Conservation (phyloP, 2,113 vertebrate genomes). For the Microcebus murinus region DNA sequence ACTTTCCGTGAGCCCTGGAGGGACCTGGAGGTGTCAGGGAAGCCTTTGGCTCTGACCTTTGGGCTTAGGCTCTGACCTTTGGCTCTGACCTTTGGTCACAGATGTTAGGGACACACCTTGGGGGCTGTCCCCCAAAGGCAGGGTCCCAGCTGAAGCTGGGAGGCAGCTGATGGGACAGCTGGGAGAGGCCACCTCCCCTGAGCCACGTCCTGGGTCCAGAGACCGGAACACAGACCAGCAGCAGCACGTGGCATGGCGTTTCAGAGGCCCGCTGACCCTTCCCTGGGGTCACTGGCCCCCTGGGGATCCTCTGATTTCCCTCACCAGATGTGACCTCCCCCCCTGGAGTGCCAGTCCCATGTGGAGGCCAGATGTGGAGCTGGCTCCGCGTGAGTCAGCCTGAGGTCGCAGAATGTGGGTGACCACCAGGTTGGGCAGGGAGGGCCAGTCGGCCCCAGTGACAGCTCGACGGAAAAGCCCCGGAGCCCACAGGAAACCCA, state of each 20-base stretch:
- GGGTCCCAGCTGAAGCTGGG: neutral
- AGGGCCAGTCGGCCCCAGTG: neutral
- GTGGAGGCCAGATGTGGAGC: conserved; percentile 78
- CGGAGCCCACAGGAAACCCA: neutral
- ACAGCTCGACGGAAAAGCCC: neutral
- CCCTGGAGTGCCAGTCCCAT: conserved; percentile 33
- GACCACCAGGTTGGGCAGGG: conserved; percentile 62
- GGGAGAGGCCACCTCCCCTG: neutral
- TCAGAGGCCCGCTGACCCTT: conserved; percentile 54
- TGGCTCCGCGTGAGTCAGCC: conserved; percentile 34
- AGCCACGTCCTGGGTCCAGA: neutral
- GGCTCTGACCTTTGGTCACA: neutral
- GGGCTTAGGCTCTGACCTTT: neutral
- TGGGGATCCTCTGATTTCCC: conserved; percentile 60
- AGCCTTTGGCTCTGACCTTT: neutral
- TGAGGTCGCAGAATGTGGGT: conserved; percentile 48
- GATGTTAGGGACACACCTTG: neutral
- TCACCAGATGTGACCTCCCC: conserved; percentile 70
- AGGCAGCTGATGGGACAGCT: neutral
- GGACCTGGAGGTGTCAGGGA: accelerated
- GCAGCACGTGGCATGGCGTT: neutral
- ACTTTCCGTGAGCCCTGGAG: neutral
- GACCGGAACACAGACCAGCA: neutral
- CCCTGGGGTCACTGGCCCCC: conserved; percentile 44
- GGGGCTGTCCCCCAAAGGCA: neutral